Evolutionary conservation across 1,140 invertebrate species (phyloP), one percentile per base, ranked within the genome.

Genomic region (Lysiphlebus fabarum): DNA sequence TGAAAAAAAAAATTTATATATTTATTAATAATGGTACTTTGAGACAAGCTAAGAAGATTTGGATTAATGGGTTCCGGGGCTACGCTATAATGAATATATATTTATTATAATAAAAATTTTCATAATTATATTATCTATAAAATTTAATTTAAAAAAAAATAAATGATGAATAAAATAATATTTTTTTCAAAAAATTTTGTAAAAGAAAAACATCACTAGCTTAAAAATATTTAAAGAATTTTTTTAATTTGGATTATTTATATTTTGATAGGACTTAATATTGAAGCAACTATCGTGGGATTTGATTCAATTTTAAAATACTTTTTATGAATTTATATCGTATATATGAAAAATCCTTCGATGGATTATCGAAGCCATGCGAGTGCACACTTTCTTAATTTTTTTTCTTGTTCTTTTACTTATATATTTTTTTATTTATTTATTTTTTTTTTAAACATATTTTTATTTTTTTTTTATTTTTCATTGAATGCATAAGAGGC

Each of bases 261-360:
- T 51, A 51, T 51, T 51, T 51, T 36, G 49, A 51, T 51, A 51
- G 49, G 49, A 51, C 49, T 51, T 37, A 38, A 51, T 51, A 5
- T 5, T 26, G 1, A 26, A 26, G 17, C 17, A 12, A 51, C 34
- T 10, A 36, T 2, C 49, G 49, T 51, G 49, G 49, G 49, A 51
- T 14, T 51, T 33, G 17, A 8, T 51, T 34, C 49, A 37, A 33
- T 49, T 33, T 6, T 36, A 38, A 12, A 4, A 49, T 38, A 33
- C 7, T 8, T 6, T 6, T 6, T 6, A 40, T 6, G 9, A 6
- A 40, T 6, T 37, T n/a, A 37, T 37, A 51, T 12, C 36, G 11
- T 37, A 37, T n/a, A 12, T 38, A 34, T 37, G 36, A 51, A 51
- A 14, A 47, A 34, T 6, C 47, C 47, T 36, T 11, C 7, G 4